Conservation (phyloP, 2,888 invertebrate genomes). For the Caenorhabditis sp. region DNA sequence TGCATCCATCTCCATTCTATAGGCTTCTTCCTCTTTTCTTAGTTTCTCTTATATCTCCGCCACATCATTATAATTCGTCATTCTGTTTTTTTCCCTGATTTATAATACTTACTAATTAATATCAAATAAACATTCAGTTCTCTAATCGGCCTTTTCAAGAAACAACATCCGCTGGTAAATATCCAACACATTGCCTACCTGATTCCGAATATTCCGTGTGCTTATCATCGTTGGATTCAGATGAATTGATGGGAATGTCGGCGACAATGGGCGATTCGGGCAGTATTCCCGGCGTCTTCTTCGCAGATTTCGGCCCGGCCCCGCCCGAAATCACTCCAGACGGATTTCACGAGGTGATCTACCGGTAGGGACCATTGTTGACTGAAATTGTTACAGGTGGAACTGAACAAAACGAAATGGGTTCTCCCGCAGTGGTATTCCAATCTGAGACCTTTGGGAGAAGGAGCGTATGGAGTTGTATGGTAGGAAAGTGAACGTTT, state of each 20-base stretch:
- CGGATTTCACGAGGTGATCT: conserved; percentile 61
- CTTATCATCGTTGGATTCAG: conserved; percentile 8
- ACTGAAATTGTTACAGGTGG: conserved; percentile 83
- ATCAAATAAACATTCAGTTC: not conserved
- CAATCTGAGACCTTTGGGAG: conserved; percentile 65
- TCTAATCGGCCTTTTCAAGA: too few species aligned
- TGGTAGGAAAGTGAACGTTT: conserved; percentile 58
- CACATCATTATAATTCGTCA: conserved; percentile 16
- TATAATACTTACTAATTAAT: conserved; percentile 19
- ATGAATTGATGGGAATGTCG: conserved; percentile 50
- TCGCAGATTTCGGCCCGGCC: conserved; percentile 65
- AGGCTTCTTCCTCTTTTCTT: conserved; percentile 16
- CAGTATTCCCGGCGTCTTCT: conserved; percentile 55
- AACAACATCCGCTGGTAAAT: too few species aligned
- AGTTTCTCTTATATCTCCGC: conserved; percentile 13
- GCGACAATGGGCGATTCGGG: conserved; percentile 42
- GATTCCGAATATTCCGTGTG: not conserved
- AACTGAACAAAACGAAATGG: conserved; percentile 90
- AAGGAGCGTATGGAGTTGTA: conserved; percentile 73
- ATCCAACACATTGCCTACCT: too few species aligned
- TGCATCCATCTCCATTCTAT: conserved; percentile 35
- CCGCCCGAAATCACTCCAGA: conserved; percentile 61
- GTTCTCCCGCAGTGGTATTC: conserved; percentile 67
- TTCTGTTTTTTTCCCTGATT: not conserved
- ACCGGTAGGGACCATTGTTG: too few species aligned